Percentiles rank a stretch among this genome's conserved stretches.
These are phyloP conservation scores for Caenorhabditis sp. DNA, from an alignment of 2,888 invertebrate genomes.

Conservation along the genomic window DNA sequence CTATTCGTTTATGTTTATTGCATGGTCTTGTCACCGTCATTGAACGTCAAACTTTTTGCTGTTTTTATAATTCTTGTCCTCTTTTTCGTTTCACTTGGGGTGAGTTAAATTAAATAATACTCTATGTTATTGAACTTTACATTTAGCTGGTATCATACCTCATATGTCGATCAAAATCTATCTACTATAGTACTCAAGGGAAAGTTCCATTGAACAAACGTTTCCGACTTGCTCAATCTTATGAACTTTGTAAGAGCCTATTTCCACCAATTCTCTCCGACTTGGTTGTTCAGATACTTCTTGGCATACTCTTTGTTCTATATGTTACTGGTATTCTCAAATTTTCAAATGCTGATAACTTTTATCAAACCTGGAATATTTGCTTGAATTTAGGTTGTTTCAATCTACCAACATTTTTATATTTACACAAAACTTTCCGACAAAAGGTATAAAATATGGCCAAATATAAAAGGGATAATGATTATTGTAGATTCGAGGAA, in stretches of 20 bases:
- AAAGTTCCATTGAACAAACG: not conserved
- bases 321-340: not conserved
- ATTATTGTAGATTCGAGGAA: not conserved
- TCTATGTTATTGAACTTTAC: not conserved
- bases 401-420: not conserved
- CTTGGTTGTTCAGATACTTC: not conserved
- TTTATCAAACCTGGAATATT: not conserved
- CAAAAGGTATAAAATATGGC: not conserved
- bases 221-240: not conserved
- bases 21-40: not conserved
- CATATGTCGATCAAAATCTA: not conserved
- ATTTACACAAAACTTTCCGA: not conserved
- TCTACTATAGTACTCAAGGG: not conserved
- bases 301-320: not conserved
- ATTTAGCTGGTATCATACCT: not conserved
- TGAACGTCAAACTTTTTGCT: not conserved
- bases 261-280: not conserved
- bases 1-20: not conserved
- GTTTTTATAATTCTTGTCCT: not conserved
- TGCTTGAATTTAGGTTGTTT: not conserved
- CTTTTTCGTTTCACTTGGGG: not conserved
- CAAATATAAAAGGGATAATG: no score
- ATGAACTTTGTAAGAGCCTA: not conserved
- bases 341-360: not conserved
- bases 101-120: not conserved